Evolutionary conservation across 2,797 vertebrate species (phyloP).

Genomic region (Poecilia wingei): DNA sequence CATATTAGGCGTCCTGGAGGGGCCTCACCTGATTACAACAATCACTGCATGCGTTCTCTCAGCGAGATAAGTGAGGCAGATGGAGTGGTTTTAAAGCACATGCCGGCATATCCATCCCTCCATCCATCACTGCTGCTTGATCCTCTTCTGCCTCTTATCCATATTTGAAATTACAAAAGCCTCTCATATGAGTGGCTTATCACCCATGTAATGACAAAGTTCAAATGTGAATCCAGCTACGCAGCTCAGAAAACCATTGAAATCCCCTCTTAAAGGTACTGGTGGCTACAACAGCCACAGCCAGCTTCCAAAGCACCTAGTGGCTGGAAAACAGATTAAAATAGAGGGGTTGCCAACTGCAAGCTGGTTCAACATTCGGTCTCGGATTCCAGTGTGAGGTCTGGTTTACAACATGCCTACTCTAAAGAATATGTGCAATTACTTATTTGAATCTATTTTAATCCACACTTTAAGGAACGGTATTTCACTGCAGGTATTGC

Average conservation of each 20-base stretch:
- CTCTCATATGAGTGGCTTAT: conserved; percentile 72
- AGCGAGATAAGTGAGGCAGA: conserved; percentile 58
- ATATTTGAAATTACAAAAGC: conserved; percentile 79
- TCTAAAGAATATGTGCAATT: conserved; percentile 10
- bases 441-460: not conserved
- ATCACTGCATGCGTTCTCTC: conserved; percentile 60
- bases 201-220: conserved; percentile 76
- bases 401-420: conserved; percentile 34
- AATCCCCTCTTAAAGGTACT: conserved; percentile 62
- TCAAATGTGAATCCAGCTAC: conserved; percentile 76
- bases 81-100: conserved; percentile 78
- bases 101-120: conserved; percentile 57
- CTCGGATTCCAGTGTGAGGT: conserved; percentile 16
- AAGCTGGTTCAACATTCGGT: conserved; percentile 37
- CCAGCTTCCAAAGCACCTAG: conserved; percentile 53
- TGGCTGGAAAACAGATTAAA: conserved; percentile 38
- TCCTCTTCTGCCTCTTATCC: conserved; percentile 74
- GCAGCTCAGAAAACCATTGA: conserved; percentile 67
- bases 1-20: conserved; percentile 56
- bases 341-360: conserved; percentile 30
- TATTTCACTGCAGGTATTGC: not conserved
- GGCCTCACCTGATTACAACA: conserved; percentile 74
- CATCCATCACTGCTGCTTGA: conserved; percentile 62
- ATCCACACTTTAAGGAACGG: not conserved
- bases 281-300: conserved; percentile 41